These are phyloP conservation scores for Chironomus tepperi DNA, from an alignment of 1,140 invertebrate genomes.

Conservation along the genomic window DNA sequence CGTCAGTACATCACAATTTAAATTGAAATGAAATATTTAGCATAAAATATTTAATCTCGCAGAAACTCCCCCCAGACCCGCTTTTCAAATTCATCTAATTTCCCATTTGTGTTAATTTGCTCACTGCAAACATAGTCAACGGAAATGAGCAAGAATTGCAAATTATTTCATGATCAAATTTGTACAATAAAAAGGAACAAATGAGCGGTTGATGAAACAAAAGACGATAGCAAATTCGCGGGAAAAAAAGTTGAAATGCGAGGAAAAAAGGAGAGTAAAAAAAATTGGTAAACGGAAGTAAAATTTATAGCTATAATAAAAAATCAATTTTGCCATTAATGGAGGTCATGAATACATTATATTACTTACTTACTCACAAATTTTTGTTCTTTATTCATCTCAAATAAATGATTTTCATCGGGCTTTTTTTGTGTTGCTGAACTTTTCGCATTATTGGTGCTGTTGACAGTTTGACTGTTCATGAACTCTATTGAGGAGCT, in stretches of 20 bases:
- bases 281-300: not conserved
- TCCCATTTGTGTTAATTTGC: not conserved
- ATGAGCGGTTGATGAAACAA: constrained; percentile 6
- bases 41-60: too few species aligned
- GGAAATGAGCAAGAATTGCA: not conserved
- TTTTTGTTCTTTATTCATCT: not conserved
- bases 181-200: not conserved
- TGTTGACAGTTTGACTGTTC: too few species aligned
- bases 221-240: not conserved
- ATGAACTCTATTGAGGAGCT: too few species aligned
- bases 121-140: not conserved
- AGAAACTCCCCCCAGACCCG: too few species aligned
- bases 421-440: too few species aligned
- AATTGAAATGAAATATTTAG: too few species aligned
- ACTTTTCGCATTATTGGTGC: too few species aligned
- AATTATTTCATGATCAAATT: not conserved
- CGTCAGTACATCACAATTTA: too few species aligned
- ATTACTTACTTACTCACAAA: not conserved
- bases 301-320: constrained; percentile 9
- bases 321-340: constrained; percentile 10
- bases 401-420: too few species aligned
- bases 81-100: not conserved
- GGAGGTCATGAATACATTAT: constrained; percentile 10
- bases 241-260: not conserved
- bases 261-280: too few species aligned